Conservation (phyloP, 2,888 invertebrate species). For the Brenthis hecate region DNA sequence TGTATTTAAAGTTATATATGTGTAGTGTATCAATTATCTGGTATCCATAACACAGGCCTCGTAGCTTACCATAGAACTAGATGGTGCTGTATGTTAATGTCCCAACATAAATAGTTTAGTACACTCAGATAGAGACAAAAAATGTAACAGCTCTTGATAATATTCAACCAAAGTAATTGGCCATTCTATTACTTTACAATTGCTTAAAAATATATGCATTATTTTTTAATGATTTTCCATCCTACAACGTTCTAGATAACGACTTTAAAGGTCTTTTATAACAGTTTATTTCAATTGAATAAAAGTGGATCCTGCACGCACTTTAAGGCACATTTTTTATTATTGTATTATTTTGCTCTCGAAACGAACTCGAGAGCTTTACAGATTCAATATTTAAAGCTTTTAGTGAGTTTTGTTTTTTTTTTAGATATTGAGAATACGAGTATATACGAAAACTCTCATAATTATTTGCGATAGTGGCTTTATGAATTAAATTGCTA, state of each 20-base stretch:
- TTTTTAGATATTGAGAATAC: not conserved
- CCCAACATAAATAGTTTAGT: too few species aligned
- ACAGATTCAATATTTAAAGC: constrained; percentile 10
- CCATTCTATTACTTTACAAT: not conserved
- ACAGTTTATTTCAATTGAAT: constrained; percentile 2
- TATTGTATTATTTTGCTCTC: not conserved
- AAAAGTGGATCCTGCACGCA: not conserved
- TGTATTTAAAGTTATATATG: too few species aligned
- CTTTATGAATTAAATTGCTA: too few species aligned
- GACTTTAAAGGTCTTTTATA: constrained; percentile 1
- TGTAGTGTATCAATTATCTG: too few species aligned
- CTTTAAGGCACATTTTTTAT: constrained; percentile 11
- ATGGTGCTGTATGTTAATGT: too few species aligned
- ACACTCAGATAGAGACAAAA: too few species aligned
- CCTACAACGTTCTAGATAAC: not conserved
- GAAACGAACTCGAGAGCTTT: not conserved
- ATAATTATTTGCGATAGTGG: too few species aligned
- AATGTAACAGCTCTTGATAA: too few species aligned
- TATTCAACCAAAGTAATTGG: not conserved
- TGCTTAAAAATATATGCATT: not conserved
- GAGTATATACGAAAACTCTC: not conserved
- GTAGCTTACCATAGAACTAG: too few species aligned
- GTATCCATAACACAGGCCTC: too few species aligned
- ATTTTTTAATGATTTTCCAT: not conserved
- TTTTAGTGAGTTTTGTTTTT: constrained; percentile 5